These are phyloP conservation scores for Drosophila meridionalis DNA, from an alignment of 2,888 invertebrate genomes.

Conservation along the genomic window DNA sequence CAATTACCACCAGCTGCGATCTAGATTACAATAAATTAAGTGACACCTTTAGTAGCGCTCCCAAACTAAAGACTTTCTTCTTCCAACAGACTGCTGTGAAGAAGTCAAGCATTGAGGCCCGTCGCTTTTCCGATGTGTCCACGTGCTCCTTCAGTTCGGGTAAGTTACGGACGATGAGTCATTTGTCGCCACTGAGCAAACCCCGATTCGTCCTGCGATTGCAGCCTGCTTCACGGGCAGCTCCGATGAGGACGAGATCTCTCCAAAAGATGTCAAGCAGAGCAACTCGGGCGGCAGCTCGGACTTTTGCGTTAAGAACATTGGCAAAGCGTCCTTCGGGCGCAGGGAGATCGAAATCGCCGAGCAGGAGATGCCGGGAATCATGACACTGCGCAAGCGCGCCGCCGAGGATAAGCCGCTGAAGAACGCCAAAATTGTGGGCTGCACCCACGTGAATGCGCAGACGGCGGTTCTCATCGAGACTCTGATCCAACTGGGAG, in stretches of 20 bases:
- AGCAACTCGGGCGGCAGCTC: conserved; percentile 92
- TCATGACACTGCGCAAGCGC: conserved; percentile 95
- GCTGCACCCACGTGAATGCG: conserved; percentile 98
- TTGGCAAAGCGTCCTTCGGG: conserved; percentile 93
- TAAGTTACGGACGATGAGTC: conserved; percentile 79
- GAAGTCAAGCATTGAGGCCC: conserved; percentile 63
- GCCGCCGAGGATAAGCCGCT: conserved; percentile 97
- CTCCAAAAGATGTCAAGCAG: conserved; percentile 96
- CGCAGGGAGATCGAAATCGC: conserved; percentile 98
- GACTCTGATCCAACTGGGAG: conserved; percentile 93
- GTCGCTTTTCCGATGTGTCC: conserved; percentile 92
- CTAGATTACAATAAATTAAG: neutral
- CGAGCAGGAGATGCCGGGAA: conserved; percentile 99
- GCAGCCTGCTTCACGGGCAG: conserved; percentile 87
- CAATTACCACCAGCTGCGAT: conserved; percentile 52
- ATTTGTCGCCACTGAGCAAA: no score
- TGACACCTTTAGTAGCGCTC: no score
- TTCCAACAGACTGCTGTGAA: conserved; percentile 60
- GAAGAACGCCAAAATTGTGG: conserved; percentile 96
- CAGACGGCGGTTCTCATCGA: conserved; percentile 98
- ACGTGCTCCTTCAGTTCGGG: conserved; percentile 97
- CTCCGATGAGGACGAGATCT: conserved; percentile 95
- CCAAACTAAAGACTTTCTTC: neutral
- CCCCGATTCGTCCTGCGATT: neutral
- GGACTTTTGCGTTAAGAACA: conserved; percentile 97